phyloP scores from a whole-genome alignment of 2,113 vertebrate genomes.

The Benitochromis conjunctus region DNA sequence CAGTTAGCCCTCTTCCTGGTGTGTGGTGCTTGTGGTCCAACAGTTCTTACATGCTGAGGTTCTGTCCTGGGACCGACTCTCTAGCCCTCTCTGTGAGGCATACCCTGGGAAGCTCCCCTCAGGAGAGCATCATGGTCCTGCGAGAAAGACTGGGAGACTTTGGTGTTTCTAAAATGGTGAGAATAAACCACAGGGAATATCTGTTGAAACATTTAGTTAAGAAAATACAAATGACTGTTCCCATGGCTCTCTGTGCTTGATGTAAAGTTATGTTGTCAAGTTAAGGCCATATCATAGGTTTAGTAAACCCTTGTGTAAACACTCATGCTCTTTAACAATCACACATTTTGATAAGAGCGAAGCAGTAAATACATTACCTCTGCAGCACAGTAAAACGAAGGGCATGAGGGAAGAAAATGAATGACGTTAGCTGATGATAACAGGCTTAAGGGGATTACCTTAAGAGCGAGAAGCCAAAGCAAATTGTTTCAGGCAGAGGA shows the following conservation, averaged over 20 bases:
- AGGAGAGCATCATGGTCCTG: constrained; percentile 72
- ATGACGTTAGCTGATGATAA: not conserved
- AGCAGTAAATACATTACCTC: not conserved
- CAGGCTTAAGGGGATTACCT: not conserved
- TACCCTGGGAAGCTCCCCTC: constrained; percentile 26
- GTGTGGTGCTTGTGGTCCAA: constrained; percentile 74
- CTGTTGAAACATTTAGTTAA: not conserved
- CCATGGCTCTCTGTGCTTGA: not conserved
- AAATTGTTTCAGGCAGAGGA: not conserved
- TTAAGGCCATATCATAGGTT: not conserved
- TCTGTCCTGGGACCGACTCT: constrained; percentile 67
- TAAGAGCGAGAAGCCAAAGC: not conserved
- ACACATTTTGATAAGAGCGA: not conserved
- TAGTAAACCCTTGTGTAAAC: not conserved
- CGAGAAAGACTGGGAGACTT: constrained; percentile 77
- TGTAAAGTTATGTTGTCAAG: not conserved
- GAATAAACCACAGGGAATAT: not conserved
- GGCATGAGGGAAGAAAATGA: not conserved
- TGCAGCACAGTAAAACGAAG: not conserved
- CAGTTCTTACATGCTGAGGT: constrained; percentile 61
- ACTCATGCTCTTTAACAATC: not conserved
- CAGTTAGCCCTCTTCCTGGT: constrained; percentile 45
- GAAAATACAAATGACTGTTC: not conserved
- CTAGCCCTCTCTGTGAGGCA: constrained; percentile 73
- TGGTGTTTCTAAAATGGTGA: constrained; percentile 74